A percentile compares a stretch with the other conserved stretches of the same genome.
Conservation (phyloP, 2,888 invertebrate species). For the Monoplex corrugatus region DNA sequence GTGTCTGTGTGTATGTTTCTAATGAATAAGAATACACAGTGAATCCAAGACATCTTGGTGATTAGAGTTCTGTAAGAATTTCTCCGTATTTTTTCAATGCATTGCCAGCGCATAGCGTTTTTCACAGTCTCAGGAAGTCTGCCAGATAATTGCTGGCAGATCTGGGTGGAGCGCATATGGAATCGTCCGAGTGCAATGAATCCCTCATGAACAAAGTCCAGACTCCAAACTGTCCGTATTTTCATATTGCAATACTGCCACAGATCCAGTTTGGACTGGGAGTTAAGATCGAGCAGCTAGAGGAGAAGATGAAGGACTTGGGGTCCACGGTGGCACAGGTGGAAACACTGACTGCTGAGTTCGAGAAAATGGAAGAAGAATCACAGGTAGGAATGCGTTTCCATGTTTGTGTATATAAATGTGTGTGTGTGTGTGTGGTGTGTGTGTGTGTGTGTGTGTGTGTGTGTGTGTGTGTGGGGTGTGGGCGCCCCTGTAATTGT, state of each 20-base stretch:
- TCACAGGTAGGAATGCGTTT: conserved; percentile 81
- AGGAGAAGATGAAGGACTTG: conserved; percentile 88
- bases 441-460: conserved; percentile 13
- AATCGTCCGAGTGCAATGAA: too few relatives aligned
- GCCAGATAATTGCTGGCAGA: too few relatives aligned
- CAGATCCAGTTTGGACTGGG: conserved; percentile 82
- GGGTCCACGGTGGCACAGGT: conserved; percentile 93
- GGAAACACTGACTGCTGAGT: conserved; percentile 90
- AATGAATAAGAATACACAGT: too few relatives aligned
- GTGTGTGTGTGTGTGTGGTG: not conserved
- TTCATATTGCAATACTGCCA: not conserved
- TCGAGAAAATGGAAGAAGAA: conserved; percentile 88
- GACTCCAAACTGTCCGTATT: too few relatives aligned
- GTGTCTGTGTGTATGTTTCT: not conserved
- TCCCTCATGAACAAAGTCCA: too few relatives aligned
- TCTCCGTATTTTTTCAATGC: too few relatives aligned
- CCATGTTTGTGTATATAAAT: not conserved
- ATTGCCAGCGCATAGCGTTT: too few relatives aligned
- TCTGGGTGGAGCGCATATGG: too few relatives aligned
- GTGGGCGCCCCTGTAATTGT: not conserved
- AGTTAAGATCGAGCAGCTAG: conserved; percentile 81
- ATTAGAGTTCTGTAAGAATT: too few relatives aligned
- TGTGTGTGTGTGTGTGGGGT: conserved; percentile 14
- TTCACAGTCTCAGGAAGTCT: too few relatives aligned
- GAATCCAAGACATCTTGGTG: too few relatives aligned